These are phyloP conservation scores for Semaprochilodus insignis DNA, from an alignment of 2,797 vertebrate species.

Conservation along the genomic window DNA sequence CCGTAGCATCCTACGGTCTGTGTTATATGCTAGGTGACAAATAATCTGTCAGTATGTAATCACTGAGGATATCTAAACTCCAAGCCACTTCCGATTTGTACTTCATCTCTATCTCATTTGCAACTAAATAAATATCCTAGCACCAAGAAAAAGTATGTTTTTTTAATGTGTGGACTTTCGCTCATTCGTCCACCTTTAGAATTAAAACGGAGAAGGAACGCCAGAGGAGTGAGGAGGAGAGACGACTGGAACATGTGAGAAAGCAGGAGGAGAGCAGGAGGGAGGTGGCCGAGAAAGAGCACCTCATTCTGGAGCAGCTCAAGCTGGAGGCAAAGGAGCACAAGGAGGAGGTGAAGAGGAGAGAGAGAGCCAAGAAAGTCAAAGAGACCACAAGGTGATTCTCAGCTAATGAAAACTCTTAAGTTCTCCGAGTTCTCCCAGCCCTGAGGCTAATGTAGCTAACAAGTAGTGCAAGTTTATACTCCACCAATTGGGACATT, in stretches of 20 bases:
- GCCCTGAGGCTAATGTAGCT: too few species aligned
- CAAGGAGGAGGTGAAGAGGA: conserved; percentile 48
- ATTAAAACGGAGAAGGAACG: conserved; percentile 89
- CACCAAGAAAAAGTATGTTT: conserved; percentile 3
- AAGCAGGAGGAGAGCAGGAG: conserved; percentile 55
- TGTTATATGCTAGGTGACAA: too few species aligned
- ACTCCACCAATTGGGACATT: too few species aligned
- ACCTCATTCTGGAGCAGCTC: conserved; percentile 75
- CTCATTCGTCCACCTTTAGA: conserved; percentile 68
- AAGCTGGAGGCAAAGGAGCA: conserved; percentile 80
- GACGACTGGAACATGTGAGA: conserved; percentile 65
- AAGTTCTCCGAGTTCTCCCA: not conserved
- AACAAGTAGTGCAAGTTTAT: too few species aligned
- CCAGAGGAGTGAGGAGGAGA: conserved; percentile 81
- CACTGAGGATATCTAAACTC: too few species aligned
- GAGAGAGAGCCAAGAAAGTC: conserved; percentile 68
- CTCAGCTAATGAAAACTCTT: not conserved
- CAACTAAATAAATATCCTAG: too few species aligned
- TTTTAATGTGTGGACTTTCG: not conserved
- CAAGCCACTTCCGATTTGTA: too few species aligned
- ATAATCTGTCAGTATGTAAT: too few species aligned
- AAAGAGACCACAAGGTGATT: conserved; percentile 78
- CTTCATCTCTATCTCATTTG: too few species aligned
- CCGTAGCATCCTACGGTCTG: too few species aligned
- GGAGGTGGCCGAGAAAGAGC: conserved; percentile 68